These are phyloP conservation scores for Erinaceus europaeus DNA, from an alignment of 2,113 vertebrate species.

Conservation along the genomic window DNA sequence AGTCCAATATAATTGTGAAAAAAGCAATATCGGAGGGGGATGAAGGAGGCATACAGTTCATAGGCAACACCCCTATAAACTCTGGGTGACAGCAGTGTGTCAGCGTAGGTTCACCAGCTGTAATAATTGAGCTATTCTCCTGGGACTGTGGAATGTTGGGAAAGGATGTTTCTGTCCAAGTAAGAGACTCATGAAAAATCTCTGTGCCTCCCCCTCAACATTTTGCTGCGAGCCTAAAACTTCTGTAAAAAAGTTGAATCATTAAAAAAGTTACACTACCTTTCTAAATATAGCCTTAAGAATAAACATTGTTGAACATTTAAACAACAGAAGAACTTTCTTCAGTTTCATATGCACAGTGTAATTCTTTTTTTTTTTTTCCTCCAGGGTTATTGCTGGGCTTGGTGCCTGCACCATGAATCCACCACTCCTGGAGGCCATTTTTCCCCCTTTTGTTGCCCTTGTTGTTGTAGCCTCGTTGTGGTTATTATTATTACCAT, in stretches of 20 bases:
- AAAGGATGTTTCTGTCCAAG: no score
- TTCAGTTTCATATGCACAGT: background rate
- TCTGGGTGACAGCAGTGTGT: background rate
- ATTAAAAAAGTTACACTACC: background rate
- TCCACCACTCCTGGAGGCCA: no score
- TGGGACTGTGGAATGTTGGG: background rate
- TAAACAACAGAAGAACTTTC: background rate
- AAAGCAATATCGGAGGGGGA: background rate
- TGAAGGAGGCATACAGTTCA: no score
- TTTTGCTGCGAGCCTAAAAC: background rate
- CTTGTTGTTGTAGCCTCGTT: no score
- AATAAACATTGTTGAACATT: background rate
- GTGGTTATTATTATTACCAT: no score
- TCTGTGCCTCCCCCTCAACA: background rate
- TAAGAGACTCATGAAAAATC: background rate
- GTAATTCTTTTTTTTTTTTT: no score
- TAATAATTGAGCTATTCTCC: background rate
- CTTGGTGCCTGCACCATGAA: no score
- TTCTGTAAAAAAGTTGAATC: background rate
- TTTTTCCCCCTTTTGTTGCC: no score
- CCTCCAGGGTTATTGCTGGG: no score
- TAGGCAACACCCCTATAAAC: no score
- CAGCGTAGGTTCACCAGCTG: background rate
- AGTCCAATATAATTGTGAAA: background rate
- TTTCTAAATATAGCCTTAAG: background rate